These are phyloP conservation scores for Tribolium freemani DNA, from an alignment of 2,888 invertebrate species.

Conservation along the genomic window DNA sequence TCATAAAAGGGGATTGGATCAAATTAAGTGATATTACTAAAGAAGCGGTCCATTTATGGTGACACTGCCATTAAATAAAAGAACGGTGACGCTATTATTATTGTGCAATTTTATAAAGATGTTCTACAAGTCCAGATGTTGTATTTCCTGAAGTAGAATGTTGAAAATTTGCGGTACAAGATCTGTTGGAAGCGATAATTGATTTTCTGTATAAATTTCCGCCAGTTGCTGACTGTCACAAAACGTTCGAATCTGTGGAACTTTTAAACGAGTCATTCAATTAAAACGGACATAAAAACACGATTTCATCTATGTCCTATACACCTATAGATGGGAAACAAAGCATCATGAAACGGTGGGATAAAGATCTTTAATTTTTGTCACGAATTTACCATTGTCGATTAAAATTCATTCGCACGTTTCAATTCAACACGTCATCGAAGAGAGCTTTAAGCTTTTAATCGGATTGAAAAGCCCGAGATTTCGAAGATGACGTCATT, in stretches of 20 bases:
- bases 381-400: slow-evolving; percentile 12
- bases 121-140: no score
- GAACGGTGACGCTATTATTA: no score
- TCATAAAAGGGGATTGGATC: not conserved
- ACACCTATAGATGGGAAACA: not conserved
- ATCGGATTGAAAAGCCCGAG: slow-evolving; percentile 16
- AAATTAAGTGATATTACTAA: no score
- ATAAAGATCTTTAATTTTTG: slow-evolving; percentile 29
- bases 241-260: not conserved
- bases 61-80: no score
- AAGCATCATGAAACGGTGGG: not conserved
- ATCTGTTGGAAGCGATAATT: not conserved
- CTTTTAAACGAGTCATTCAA: not conserved
- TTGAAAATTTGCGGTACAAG: not conserved
- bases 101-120: no score
- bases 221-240: not conserved
- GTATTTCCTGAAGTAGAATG: no score
- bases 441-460: slow-evolving; percentile 7
- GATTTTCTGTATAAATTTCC: not conserved
- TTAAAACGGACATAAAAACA: slow-evolving; percentile 1
- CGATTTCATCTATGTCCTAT: not conserved
- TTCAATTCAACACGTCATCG: slow-evolving; percentile 11
- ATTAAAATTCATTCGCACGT: slow-evolving; percentile 16
- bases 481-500: slow-evolving; percentile 2
- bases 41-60: not conserved